Percentiles rank a stretch among this genome's conserved stretches.
Conservation (phyloP, 2,888 invertebrate species). For the Pardosa pseudoannulata region DNA sequence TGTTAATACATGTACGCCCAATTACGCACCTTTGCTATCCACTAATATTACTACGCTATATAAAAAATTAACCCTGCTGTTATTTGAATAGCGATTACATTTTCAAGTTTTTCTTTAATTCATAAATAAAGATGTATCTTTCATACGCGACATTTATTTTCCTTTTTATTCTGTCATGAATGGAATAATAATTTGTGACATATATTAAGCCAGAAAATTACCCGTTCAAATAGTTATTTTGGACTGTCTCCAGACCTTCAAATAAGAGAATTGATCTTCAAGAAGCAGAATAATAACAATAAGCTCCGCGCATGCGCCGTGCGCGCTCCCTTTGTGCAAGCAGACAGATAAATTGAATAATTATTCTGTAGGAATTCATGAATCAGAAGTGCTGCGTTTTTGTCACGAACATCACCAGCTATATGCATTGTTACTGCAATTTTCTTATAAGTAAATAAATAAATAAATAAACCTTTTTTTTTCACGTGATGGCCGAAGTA, state of each 20-base stretch:
- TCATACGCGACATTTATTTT: too few relatives aligned
- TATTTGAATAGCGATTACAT: too few relatives aligned
- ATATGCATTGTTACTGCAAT: background rate
- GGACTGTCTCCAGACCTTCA: conserved; percentile 3
- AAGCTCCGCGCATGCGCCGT: background rate
- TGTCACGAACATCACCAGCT: background rate
- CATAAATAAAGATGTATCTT: too few relatives aligned
- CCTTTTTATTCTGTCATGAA: too few relatives aligned
- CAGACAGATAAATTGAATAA: conserved; percentile 17
- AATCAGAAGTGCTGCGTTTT: conserved; percentile 1
- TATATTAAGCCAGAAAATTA: background rate
- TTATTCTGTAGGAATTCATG: conserved; percentile 10
- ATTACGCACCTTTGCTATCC: too few relatives aligned
- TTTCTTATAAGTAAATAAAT: background rate
- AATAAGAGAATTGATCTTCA: background rate
- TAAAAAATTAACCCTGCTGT: too few relatives aligned
- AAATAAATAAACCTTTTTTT: background rate
- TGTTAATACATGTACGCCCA: too few relatives aligned
- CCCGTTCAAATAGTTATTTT: background rate
- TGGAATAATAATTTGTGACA: background rate
- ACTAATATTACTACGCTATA: too few relatives aligned
- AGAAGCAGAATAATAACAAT: background rate
- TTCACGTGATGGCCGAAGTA: background rate
- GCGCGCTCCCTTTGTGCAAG: background rate
- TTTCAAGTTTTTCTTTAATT: too few relatives aligned